Conservation (phyloP, 2,113 vertebrate genomes). For the Haemorhous mexicanus region DNA sequence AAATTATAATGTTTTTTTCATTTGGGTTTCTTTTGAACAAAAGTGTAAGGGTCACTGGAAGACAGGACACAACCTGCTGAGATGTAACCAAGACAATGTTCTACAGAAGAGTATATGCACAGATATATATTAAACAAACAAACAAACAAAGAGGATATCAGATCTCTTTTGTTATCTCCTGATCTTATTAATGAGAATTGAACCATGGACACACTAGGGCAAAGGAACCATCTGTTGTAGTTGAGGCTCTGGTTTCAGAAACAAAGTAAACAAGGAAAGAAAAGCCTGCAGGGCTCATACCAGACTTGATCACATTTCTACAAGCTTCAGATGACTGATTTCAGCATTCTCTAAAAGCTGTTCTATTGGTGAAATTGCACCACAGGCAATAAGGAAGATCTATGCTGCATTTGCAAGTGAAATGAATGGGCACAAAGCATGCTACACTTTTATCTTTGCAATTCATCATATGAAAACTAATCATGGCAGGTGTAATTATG, state of each 20-base stretch:
- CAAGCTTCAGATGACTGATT: not conserved
- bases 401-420: not conserved
- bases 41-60: not conserved
- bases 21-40: not conserved
- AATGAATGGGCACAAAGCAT: not conserved
- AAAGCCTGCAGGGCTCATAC: not conserved
- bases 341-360: not conserved
- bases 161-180: not conserved
- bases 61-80: not conserved
- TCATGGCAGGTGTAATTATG: not conserved
- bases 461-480: conserved; percentile 11
- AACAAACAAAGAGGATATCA: not conserved
- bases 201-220: not conserved
- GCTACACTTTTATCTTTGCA: not conserved
- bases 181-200: not conserved
- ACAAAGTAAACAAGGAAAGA: not conserved
- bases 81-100: not conserved
- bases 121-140: not conserved
- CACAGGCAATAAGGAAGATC: not conserved
- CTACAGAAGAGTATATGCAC: not conserved
- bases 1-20: not conserved
- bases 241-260: not conserved
- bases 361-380: not conserved
- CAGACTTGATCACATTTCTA: not conserved
- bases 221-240: not conserved